Conservation (phyloP, 2,797 vertebrate species). For the Sardinella longiceps region DNA sequence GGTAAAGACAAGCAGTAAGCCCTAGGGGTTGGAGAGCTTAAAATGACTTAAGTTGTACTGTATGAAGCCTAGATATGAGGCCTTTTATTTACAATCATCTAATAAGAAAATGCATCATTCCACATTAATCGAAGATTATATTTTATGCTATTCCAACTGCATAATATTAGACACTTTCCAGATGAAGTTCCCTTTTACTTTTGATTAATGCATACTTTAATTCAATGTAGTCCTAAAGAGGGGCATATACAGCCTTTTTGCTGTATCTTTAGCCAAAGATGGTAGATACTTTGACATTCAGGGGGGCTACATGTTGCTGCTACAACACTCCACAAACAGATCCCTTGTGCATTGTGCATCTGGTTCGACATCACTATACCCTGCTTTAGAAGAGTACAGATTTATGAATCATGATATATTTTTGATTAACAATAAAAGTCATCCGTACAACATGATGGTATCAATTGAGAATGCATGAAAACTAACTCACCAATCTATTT, state of each 20-base stretch:
- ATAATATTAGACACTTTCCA: neutral
- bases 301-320: too few relatives aligned
- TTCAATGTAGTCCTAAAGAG: neutral
- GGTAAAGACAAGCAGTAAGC: slow-evolving; percentile 1
- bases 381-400: neutral
- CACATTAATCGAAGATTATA: neutral
- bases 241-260: neutral
- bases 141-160: neutral
- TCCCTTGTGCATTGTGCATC: neutral
- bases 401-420: neutral
- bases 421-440: neutral
- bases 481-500: neutral
- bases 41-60: neutral
- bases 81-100: neutral
- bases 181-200: neutral
- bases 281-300: neutral
- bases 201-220: neutral
- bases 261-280: neutral
- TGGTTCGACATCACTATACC: neutral
- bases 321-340: neutral
- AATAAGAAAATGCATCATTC: neutral
- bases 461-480: neutral
- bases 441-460: neutral
- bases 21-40: neutral
- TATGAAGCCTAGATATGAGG: neutral